Base-by-base conservation (phyloP, 1,140 invertebrate species). In the Danaus melanippus region DNA sequence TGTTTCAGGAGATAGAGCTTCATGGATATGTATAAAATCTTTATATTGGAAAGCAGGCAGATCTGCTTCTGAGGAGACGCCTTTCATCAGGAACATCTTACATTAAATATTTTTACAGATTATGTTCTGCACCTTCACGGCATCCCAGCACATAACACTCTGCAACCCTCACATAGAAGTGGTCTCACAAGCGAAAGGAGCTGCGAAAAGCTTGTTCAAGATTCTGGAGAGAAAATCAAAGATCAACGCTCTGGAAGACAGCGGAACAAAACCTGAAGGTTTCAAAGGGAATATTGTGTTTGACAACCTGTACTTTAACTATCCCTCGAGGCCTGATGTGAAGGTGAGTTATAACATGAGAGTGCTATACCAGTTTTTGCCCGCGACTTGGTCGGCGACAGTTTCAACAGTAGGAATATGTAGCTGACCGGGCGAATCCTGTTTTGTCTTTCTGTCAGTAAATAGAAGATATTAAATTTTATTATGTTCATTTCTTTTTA, bases 131-230 rank as follows among this genome's bases (percentile, higher is more conserved):
- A 92, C 95, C 2, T 88, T 96, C 67, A 91, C 93, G 76, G 93
- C 93, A 7, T 92, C 94, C 0, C 94, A 96, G 75, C 92, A 93
- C 70, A 88, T 97, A 8, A 92, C 95, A 42, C 91, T 94, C 74
- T 91, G 92, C 12, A 89, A 92, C 12, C 95, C 96, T 0, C 93
- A 92, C 66, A 67, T 97, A 1, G 92, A 95, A 66, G 90, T 91
- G 4, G 92, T 97, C 72, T 90, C 92, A 8, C 89, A 89, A 1
- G 95, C 94, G 0, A 87, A 92, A 57, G 94, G 93, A 40, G 92
- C 95, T 10, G 96, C 95, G 1, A 89, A 89, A 9, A 91, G 90
- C 44, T 89, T 97, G 42, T 97, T 93, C 77, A 81, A 89, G 42
- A 89, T 97, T 8, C 92, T 97, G 39, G 93, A 95, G 70, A 77